Base-by-base conservation (phyloP, 2,113 vertebrate genomes). In the Climacteris rufus region DNA sequence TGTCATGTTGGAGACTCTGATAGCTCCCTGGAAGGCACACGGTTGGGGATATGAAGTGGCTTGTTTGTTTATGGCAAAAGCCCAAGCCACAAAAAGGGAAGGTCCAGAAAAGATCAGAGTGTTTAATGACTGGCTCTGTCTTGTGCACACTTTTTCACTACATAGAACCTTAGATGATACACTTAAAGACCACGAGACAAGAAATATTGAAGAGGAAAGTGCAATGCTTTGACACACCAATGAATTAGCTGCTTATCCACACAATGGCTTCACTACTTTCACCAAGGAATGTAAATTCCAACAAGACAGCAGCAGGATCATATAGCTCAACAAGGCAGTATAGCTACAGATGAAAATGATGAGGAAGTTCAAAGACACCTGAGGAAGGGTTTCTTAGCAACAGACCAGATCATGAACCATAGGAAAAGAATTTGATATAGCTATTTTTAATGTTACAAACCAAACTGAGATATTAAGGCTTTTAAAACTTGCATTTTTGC, bases 361-460 rank as follows among this genome's bases (percentile, higher is more conserved):
- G 50, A 91, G 74, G 90, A 91, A 61, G 78, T 96, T 97, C 93
- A 95, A 96, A 96, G 74, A 45, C 63, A 91, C 89, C 70, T 93
- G 74, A 90, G 84, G 54, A 89, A 90, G 66, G 63, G 93, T 95
- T 96, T 96, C 94, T 93, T 96, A 93, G 96, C 93, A 96, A 96
- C 93, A 94, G 70, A 76, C 53, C 6, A 1, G 81, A 87, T 89
- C 84, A 65, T 54, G 89, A 69, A 69, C 78, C 33, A 76, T 72
- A 85, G 84, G 37, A 91, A 80, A 57, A 71, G 78, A 94, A 66
- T 70, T 42, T 52, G 83, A 79, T 85, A 57, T 5, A 79, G 50
- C 24, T 94, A 76, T 91, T 93, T 93, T 87, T 80, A 91, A 84
- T 63, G 39, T 69, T 86, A 77, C 24, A 94, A 82, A 44, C 10